Percentiles rank a stretch among this genome's conserved stretches.
phyloP scores from a whole-genome alignment of 2,888 invertebrate genomes.

The Cephus nigrinus region DNA sequence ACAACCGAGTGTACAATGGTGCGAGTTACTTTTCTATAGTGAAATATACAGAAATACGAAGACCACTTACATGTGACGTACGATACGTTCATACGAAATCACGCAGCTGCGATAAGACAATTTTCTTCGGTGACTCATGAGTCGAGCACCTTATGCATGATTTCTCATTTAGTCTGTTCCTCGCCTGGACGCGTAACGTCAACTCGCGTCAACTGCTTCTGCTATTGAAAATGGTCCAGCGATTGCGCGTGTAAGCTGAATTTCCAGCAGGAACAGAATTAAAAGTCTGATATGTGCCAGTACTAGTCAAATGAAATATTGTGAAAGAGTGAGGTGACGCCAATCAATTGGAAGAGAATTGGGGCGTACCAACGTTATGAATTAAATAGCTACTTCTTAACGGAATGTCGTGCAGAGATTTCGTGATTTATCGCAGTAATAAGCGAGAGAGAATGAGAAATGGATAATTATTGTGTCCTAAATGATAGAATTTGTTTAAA shows the following conservation, averaged over 20 bases:
- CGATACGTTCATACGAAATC: neutral
- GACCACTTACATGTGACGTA: neutral
- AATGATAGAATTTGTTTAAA: constrained; percentile 5
- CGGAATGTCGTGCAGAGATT: neutral
- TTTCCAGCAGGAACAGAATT: neutral
- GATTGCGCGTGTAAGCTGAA: neutral
- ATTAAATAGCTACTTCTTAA: neutral
- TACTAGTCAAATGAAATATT: neutral
- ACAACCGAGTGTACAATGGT: neutral
- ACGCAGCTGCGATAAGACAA: neutral
- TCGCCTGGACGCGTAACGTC: neutral
- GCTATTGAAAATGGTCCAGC: neutral
- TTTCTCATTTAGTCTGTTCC: neutral
- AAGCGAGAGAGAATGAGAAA: neutral
- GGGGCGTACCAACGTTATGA: neutral
- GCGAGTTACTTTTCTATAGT: neutral
- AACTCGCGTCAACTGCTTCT: neutral
- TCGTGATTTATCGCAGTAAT: neutral
- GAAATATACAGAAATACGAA: neutral
- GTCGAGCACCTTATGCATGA: neutral
- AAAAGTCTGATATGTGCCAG: neutral
- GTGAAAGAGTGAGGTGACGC: neutral
- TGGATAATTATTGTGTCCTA: neutral
- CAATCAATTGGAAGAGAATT: neutral
- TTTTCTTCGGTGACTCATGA: neutral